Percentiles rank a stretch among this genome's conserved stretches.
Conservation (phyloP, 2,797 vertebrate species). For the Lates japonicus region DNA sequence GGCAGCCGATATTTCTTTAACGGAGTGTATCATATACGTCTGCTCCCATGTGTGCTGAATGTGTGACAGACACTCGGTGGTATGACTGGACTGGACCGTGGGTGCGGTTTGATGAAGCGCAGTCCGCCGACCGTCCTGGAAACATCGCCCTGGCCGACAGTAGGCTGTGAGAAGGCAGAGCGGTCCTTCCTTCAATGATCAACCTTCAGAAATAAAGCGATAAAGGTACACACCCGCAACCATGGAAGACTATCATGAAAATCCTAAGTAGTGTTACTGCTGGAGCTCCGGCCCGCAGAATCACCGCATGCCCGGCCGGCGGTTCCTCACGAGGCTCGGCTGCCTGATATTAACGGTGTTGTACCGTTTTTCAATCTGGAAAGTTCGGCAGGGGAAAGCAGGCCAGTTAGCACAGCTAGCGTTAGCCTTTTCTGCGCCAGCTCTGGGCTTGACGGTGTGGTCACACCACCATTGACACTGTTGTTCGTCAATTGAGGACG, state of each 20-base stretch:
- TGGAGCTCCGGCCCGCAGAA: conserved; percentile 5
- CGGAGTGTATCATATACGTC: neutral
- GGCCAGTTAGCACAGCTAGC: conserved; percentile 68
- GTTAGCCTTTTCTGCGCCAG: conserved; percentile 54
- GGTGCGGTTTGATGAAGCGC: conserved; percentile 23
- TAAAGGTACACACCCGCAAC: conserved; percentile 35
- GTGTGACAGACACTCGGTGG: conserved; percentile 9
- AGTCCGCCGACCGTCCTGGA: conserved; percentile 43
- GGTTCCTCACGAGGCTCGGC: conserved; percentile 51
- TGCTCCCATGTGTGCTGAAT: neutral
- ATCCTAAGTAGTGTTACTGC: conserved; percentile 24
- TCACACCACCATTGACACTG: conserved; percentile 31
- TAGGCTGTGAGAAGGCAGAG: conserved; percentile 44
- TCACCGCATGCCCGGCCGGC: conserved; percentile 61
- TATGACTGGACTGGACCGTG: conserved; percentile 33
- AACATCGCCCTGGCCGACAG: conserved; percentile 49
- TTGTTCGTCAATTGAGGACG: conserved; percentile 47
- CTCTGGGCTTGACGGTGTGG: conserved; percentile 58
- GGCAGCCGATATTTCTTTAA: conserved; percentile 11
- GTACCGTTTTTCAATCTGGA: conserved; percentile 78
- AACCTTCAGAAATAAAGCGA: conserved; percentile 55
- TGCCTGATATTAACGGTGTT: conserved; percentile 70
- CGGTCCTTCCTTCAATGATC: conserved; percentile 62
- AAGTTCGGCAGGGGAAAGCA: conserved; percentile 74
- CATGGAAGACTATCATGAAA: conserved; percentile 47